Evolutionary conservation across 1,140 invertebrate genomes (phyloP), one percentile per base, ranked within the genome.

Genomic region (Uloborus diversus): DNA sequence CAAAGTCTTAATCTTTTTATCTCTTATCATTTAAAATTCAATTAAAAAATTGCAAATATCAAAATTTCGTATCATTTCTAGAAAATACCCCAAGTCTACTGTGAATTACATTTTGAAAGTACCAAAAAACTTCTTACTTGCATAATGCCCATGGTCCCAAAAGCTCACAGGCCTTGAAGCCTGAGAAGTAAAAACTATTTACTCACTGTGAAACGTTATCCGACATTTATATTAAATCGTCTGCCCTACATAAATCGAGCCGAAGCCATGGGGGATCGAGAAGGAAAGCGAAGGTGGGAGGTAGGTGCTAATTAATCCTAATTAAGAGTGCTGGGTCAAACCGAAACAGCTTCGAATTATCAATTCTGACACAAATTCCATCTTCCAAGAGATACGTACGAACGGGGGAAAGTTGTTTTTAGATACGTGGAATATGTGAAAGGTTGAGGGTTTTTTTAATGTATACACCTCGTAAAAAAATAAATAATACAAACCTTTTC

Each of bases 281-380:
- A 2, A 14, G 17, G 56, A 47, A 61, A 73, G 9, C 32, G 23
- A 30, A 53, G 53, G 17, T 73, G 11, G n/a, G n/a, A 17, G 20
- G 13, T 17, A 3, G 30, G 13, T 17, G n/a, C 42, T 59, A 73
- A 73, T 73, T 73, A 32, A 28, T 13, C 25, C 69, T 28, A 73
- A 73, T 73, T 73, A 73, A 42, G 56, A 73, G 5, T 37, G 28
- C 30, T n/a, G 13, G n/a, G n/a, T 42, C 9, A 49, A 28, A 25
- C 30, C 49, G 5, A 14, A 23, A 20, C 42, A 49, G 64, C n/a
- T n/a, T n/a, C 30, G 11, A 57, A 51, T 28, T 70, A 56, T 57
- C 51, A 11, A 70, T 35, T 70, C 35, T 73, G 69, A 61, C 53
- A 73, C 69, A 47, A 42, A 73, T 73, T 59, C 69, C 66, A 0